A percentile compares a stretch with the other conserved stretches of the same genome.
These are phyloP conservation scores for Nipponacmea schrenckii DNA, from an alignment of 2,888 invertebrate genomes.

Conservation along the genomic window DNA sequence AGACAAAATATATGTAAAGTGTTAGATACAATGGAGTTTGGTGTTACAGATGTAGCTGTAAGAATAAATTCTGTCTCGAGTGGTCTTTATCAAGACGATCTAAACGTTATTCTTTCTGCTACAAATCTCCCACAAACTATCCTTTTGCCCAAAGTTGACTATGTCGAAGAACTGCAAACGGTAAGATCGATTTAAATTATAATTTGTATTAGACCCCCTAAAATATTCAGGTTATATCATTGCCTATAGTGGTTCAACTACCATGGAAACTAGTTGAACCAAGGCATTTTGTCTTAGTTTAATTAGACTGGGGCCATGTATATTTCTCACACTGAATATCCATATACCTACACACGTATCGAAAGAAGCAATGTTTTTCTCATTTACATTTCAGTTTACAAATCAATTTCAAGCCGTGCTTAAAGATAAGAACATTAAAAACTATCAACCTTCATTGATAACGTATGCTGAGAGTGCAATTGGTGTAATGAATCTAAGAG, in stretches of 20 bases:
- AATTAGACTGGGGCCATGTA: no score
- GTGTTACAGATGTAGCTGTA: constrained; percentile 71
- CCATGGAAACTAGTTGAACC: no score
- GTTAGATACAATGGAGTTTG: constrained; percentile 63
- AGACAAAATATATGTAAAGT: constrained; percentile 45
- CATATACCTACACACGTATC: no score
- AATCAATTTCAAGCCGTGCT: constrained; percentile 66
- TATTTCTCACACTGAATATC: no score
- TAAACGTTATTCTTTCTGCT: constrained; percentile 69
- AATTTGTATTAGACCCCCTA: no score
- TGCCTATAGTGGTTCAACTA: no score
- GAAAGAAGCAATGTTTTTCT: no score
- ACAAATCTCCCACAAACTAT: constrained; percentile 64
- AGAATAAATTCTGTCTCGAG: constrained; percentile 75
- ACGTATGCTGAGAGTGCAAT: constrained; percentile 75
- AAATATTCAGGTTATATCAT: no score
- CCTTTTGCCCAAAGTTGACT: constrained; percentile 72
- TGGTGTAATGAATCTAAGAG: constrained; percentile 73
- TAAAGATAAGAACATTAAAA: constrained; percentile 34
- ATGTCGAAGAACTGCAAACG: constrained; percentile 70
- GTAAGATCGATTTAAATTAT: constrained; percentile 62
- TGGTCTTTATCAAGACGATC: constrained; percentile 73
- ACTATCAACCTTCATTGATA: constrained; percentile 69
- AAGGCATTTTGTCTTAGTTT: no score
- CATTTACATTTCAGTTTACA: constrained; percentile 68